A percentile compares a stretch with the other conserved stretches of the same genome.
These are phyloP conservation scores for Daubentonia madagascariensis DNA, from an alignment of 2,113 vertebrate species.

Conservation along the genomic window DNA sequence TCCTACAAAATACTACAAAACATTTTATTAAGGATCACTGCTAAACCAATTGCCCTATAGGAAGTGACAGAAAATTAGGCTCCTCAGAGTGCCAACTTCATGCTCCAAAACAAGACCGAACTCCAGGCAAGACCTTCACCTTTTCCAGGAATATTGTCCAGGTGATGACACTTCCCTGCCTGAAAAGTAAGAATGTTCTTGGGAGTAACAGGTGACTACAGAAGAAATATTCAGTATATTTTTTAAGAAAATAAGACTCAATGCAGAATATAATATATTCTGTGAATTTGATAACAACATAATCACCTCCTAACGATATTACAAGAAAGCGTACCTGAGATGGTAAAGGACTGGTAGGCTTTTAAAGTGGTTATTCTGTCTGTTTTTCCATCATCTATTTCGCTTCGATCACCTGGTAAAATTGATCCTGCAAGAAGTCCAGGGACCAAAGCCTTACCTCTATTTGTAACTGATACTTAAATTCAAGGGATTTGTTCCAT, in stretches of 20 bases:
- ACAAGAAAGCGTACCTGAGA: not conserved
- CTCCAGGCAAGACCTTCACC: not conserved
- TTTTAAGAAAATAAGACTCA: not conserved
- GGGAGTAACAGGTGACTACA: not conserved
- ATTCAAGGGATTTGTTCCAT: not conserved
- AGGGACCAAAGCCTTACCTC: not conserved
- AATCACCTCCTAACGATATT: not conserved
- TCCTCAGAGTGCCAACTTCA: not conserved
- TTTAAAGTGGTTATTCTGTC: not conserved
- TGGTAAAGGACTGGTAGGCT: not conserved
- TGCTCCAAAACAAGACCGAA: not conserved
- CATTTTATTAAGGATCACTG: not conserved
- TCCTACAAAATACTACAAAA: slow-evolving; percentile 45
- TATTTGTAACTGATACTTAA: not conserved
- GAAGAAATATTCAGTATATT: not conserved
- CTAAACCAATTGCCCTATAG: not conserved
- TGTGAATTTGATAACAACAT: not conserved
- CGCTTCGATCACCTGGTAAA: not conserved
- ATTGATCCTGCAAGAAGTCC: not conserved
- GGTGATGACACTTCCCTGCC: not conserved
- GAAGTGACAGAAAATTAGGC: not conserved
- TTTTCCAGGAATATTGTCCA: not conserved
- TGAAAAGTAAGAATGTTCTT: not conserved
- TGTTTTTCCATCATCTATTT: not conserved
- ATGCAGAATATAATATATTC: not conserved